Evolutionary conservation across 2,888 invertebrate genomes (phyloP), one percentile per base, ranked within the genome.

Genomic region (Rhodophaea formosa): DNA sequence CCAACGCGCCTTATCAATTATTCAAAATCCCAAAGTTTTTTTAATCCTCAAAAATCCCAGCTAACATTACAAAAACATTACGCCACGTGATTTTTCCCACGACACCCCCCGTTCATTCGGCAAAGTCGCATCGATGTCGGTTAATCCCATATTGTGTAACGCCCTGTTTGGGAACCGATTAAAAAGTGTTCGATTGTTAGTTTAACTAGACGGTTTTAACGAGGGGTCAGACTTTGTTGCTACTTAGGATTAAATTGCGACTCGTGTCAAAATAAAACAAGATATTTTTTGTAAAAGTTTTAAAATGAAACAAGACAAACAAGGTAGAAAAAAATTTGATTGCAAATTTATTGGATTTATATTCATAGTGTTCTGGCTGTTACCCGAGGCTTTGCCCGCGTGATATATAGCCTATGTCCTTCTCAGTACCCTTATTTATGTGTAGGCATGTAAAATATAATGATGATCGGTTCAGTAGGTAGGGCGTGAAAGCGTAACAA

Each of bases 141-240:
- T 51, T 64, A 64, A 64, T 64, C 62, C 61, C 23, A 49, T 59
- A 62, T 61, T 64, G 59, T 61, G 58, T 57, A 60, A 59, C 56
- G n/a, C 49, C 53, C 58, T 49, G 56, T 55, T 52, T 30, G 49
- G 49, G 62, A 57, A 17, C 39, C 14, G 47, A 56, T 56, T 47
- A 39, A 56, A 56, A 47, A 56, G 44, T 44, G 29, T 44, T 54
- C 44, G 42, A 43, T 53, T 54, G 53, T 54, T 30, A 54, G 30
- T 30, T 43, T 53, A 42, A 42, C 23, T 53, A 42, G 35, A 30
- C 10, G 15, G 52, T 5, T 29, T 54, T 16, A 54, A 29, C 16
- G 35, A 17, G 17, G 51, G 35, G 35, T 7, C 5, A 8, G 12
- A 7, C 35, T 51, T 51, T n/a, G 35, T 51, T 49, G 49, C 46